Conservation (phyloP, 35 echinoderm and acorn worm species). For the Nesometra sesokonis region DNA sequence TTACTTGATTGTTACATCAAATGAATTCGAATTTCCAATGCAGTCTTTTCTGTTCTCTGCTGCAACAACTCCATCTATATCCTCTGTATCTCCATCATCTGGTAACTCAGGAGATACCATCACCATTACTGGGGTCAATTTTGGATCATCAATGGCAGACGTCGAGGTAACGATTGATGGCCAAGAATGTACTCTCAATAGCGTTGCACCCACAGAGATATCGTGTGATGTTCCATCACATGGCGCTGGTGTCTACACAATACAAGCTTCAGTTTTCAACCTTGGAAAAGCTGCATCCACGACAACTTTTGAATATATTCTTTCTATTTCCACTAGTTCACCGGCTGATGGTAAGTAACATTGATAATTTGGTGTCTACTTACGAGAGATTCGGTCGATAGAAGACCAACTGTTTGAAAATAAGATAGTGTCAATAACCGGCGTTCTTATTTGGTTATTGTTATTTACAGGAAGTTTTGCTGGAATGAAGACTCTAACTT, state of each 20-base stretch:
- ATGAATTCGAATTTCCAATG: slow-evolving; percentile 4
- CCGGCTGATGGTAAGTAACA: slow-evolving; percentile 46
- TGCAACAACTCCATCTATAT: slow-evolving; percentile 46
- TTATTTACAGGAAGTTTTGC: slow-evolving; percentile 87
- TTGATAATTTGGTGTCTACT: too few relatives aligned
- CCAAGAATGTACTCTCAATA: slow-evolving; percentile 27
- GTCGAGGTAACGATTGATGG: slow-evolving; percentile 54
- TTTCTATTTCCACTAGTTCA: slow-evolving; percentile 20
- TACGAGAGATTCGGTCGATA: too few relatives aligned
- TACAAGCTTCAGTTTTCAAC: slow-evolving; percentile 23
- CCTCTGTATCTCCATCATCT: slow-evolving; percentile 34
- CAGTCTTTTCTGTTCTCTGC: slow-evolving; percentile 30
- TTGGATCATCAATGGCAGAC: slow-evolving; percentile 23
- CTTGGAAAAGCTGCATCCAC: slow-evolving; percentile 18
- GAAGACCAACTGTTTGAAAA: too few relatives aligned
- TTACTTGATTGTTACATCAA: slow-evolving; percentile 42
- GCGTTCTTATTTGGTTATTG: too few relatives aligned
- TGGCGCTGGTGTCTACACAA: slow-evolving; percentile 51
- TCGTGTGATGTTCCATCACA: slow-evolving; percentile 53
- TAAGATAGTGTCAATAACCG: too few relatives aligned
- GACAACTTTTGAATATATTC: slow-evolving; percentile 52
- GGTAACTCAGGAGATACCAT: slow-evolving; percentile 55
- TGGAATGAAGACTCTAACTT: slow-evolving; percentile 38
- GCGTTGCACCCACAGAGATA: slow-evolving; percentile 20
- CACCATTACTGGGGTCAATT: slow-evolving; percentile 56